Evolutionary conservation across 2,113 vertebrate species (phyloP), one percentile per base, ranked within the genome.

Genomic region (Porphyrio hochstetteri): DNA sequence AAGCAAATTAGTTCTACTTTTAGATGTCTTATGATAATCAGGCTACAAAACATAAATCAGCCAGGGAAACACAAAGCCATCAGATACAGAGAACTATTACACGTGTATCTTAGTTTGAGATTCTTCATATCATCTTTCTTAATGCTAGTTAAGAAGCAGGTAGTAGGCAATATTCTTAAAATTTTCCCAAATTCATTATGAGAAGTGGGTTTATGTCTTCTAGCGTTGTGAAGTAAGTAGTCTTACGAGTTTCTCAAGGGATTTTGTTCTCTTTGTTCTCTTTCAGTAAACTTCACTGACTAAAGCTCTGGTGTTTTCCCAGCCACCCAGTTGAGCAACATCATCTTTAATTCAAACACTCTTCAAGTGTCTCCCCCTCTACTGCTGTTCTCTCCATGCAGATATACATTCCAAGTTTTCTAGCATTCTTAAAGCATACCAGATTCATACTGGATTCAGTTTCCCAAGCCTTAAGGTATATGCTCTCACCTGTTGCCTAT

Each of bases 401-500:
- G 16, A 53, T 5, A 67, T 17, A 48, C 2, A 24, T 13, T 68
- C 18, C 4, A 6, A 75, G 15, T 57, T 75, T 40, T 44, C 48
- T 61, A 76, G 9, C n/a, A n/a, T 42, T 70, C n/a, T 72, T 42
- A 61, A 61, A 94, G 44, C 19, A 27, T 63, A 56, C 16, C 23
- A 75, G 13, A 78, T 56, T 27, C n/a, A 18, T 28, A 88, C 29
- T 65, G 56, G 13, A 69, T 50, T 61, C 27, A 27, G 14, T 63
- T 91, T 27, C 75, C 42, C 57, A 84, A 72, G 57, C 31, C 65
- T 63, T 69, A 69, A 48, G 27, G 13, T 16, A 64, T 9, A 50
- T 14, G 8, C 4, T 72, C 97, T 96, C 95, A 99, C 99, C 99
- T 99, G 98, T 99, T 99, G 74, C 99, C 99, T 55, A 99, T 99